Base-by-base conservation (phyloP, 1,140 invertebrate species). In the Ceratosolen fusciceps region DNA sequence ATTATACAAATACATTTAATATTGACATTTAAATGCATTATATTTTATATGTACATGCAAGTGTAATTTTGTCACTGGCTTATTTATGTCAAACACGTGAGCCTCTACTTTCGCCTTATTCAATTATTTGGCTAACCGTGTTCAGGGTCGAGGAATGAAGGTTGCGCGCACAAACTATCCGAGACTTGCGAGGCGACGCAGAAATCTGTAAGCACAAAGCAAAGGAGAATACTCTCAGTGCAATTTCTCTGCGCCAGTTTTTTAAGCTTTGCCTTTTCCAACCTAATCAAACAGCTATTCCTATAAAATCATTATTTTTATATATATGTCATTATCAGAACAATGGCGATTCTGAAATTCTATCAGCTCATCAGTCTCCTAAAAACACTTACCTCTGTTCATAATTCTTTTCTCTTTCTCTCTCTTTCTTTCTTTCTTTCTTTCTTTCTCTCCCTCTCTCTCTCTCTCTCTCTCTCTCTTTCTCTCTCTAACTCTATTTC, bases 121-220 rank as follows among this genome's bases (percentile, higher is more conserved):
- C 76, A 80, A 85, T 85, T 86, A 87, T 86, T 62, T 49, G 80
- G 85, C 88, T 89, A 90, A 90, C 87, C 88, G 84, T 86, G 86
- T 89, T 89, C 86, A 87, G 87, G 87, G 88, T 87, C 86, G 87
- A 90, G 86, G 85, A 89, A 88, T 87, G 88, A 88, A 85, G 85
- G 86, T 87, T 87, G 87, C 86, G 86, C 87, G 84, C 86, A 84
- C 84, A 88, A 88, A 88, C 83, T 89, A 88, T 90, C 88, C 88
- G 87, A 89, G 80, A 90, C 88, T 80, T 75, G 72, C 87, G 87
- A 89, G 85, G 86, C 86, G 88, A 90, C 88, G 87, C 86, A 90
- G 88, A 89, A 87, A 90, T 90, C 90, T 90, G 90, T 87, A 90
- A 90, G 88, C 90, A 90, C 89, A 90, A 90, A 90, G 88, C 89